Evolutionary conservation across 2,888 invertebrate genomes (phyloP).

Genomic region (Athetis lepigone): DNA sequence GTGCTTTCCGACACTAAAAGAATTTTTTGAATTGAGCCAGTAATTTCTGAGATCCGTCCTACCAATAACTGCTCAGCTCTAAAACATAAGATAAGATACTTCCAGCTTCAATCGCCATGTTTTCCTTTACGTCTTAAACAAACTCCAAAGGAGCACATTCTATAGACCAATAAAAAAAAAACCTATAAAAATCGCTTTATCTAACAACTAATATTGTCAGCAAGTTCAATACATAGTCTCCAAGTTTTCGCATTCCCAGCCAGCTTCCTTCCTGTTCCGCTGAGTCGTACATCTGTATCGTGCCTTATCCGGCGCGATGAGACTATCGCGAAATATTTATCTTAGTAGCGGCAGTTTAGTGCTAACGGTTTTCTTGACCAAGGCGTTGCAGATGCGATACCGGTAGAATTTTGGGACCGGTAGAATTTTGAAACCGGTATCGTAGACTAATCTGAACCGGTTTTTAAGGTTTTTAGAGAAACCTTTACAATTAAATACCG

Average conservation of each 20-base stretch:
- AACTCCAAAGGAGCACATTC: neutral
- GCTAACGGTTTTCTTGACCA: constrained; percentile 5
- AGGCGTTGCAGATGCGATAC: neutral
- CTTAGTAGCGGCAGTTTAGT: constrained; percentile 27
- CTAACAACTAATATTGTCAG: neutral
- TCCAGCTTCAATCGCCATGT: too few relatives aligned
- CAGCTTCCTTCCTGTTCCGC: constrained; percentile 11
- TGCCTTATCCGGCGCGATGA: constrained; percentile 13
- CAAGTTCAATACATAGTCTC: constrained; percentile 1
- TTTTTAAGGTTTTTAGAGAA: too few relatives aligned
- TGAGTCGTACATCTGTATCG: constrained; percentile 23
- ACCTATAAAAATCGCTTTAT: neutral
- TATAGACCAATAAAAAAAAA: neutral
- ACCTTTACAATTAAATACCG: too few relatives aligned
- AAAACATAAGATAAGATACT: too few relatives aligned
- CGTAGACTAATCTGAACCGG: too few relatives aligned
- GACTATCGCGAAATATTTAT: constrained; percentile 39
- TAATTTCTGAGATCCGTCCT: too few relatives aligned
- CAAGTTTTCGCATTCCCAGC: constrained; percentile 11
- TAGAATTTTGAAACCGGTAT: too few relatives aligned
- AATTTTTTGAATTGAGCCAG: too few relatives aligned
- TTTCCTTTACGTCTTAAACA: too few relatives aligned
- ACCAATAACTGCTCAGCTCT: too few relatives aligned
- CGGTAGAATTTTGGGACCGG: too few relatives aligned
- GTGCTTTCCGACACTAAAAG: too few relatives aligned